Conservation (phyloP, 2,113 vertebrate genomes). For the Cyanistes caeruleus region DNA sequence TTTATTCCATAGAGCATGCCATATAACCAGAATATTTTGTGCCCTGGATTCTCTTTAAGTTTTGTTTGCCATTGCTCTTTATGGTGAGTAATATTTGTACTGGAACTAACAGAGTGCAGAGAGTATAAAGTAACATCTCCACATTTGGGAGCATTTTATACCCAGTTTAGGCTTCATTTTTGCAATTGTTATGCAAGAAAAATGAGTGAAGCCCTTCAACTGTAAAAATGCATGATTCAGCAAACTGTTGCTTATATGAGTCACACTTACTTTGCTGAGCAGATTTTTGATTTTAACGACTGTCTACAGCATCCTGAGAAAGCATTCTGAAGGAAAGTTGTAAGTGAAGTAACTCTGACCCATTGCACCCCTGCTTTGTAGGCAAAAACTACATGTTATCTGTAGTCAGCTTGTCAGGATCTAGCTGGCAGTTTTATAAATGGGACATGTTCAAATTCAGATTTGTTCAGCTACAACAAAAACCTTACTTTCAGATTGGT, state of each 20-base stretch:
- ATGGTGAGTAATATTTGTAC: not conserved
- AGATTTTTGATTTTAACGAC: not conserved
- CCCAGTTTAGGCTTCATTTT: not conserved
- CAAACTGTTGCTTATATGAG: conserved; percentile 17
- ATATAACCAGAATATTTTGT: not conserved
- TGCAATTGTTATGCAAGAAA: not conserved
- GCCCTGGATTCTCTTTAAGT: not conserved
- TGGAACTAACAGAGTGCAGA: not conserved
- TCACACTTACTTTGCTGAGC: not conserved
- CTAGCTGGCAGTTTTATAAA: not conserved
- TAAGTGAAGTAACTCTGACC: not conserved
- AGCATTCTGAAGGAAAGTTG: not conserved
- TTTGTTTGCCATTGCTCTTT: not conserved
- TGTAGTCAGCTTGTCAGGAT: not conserved
- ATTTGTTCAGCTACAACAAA: not conserved
- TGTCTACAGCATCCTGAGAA: not conserved
- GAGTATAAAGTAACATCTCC: not conserved
- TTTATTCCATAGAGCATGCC: not conserved
- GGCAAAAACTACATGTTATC: not conserved
- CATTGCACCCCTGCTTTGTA: not conserved
- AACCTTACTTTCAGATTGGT: not conserved
- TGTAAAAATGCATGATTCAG: conserved; percentile 31
- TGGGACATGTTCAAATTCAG: not conserved
- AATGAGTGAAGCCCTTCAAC: conserved; percentile 16
- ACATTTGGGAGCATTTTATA: conserved; percentile 11